These are phyloP conservation scores for Catonia carolina DNA, from an alignment of 2,888 invertebrate species.

Conservation along the genomic window DNA sequence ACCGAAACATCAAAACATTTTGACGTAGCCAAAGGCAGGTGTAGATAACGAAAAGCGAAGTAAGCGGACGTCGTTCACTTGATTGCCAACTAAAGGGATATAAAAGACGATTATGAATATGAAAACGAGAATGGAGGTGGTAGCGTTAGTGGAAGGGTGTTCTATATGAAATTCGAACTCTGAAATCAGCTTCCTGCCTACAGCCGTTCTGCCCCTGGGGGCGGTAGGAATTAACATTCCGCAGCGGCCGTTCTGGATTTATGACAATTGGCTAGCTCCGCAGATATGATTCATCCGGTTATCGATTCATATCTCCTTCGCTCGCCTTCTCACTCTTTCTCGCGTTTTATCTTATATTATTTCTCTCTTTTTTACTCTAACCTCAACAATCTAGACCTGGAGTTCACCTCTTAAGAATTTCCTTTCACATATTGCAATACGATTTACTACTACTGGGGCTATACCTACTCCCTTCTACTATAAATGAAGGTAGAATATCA, in stretches of 20 bases:
- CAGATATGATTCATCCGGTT: slow-evolving; percentile 1
- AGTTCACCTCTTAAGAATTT: neutral
- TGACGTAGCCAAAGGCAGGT: neutral
- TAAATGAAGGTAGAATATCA: too few relatives aligned
- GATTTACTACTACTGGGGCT: too few relatives aligned
- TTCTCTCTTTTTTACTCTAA: neutral
- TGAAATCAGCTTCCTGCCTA: neutral
- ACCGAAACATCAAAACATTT: neutral
- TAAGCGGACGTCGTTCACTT: neutral
- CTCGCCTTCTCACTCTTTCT: slow-evolving; percentile 4
- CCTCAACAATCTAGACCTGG: neutral
- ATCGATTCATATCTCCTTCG: neutral
- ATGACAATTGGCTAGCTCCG: neutral
- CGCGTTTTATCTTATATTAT: too few relatives aligned
- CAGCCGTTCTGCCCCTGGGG: neutral
- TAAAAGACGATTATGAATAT: slow-evolving; percentile 12
- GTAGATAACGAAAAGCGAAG: neutral
- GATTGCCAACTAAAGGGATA: slow-evolving; percentile 2
- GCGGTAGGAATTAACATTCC: neutral
- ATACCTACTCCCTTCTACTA: too few relatives aligned
- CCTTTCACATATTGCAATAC: too few relatives aligned
- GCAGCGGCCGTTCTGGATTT: slow-evolving; percentile 2
- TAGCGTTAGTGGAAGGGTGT: neutral
- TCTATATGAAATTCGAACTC: neutral
- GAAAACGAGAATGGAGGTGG: neutral